Conservation (phyloP, 2,113 vertebrate species). For the Sigmodon hispidus region DNA sequence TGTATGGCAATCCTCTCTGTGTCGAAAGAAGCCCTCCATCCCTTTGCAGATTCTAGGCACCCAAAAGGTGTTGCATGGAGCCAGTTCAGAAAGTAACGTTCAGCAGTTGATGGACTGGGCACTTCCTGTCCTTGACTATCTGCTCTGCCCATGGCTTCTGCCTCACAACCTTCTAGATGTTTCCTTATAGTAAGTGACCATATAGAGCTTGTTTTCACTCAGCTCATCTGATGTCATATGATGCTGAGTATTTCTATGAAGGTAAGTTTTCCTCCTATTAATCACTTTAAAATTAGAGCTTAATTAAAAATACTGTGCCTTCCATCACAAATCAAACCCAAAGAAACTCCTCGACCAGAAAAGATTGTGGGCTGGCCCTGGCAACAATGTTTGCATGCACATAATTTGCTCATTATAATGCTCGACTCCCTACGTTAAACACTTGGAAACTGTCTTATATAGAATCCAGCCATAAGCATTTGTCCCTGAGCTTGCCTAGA, state of each 20-base stretch:
- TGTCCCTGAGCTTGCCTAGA: not conserved
- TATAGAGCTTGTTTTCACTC: not conserved
- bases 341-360: not conserved
- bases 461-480: not conserved
- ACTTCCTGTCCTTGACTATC: no score
- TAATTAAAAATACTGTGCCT: slow-evolving; percentile 21
- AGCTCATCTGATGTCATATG: not conserved
- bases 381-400: not conserved
- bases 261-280: not conserved
- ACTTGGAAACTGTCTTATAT: not conserved
- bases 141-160: not conserved
- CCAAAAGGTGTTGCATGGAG: not conserved
- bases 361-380: not conserved
- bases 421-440: not conserved
- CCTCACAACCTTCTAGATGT: not conserved
- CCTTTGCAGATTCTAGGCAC: not conserved
- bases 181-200: not conserved
- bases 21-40: not conserved
- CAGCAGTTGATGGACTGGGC: not conserved
- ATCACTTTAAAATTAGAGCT: not conserved
- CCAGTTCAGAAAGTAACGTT: not conserved
- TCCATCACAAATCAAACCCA: not conserved
- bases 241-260: not conserved
- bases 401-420: not conserved
- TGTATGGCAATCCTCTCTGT: not conserved